Percentiles rank a stretch among this genome's conserved stretches.
phyloP scores from a whole-genome alignment of 2,797 vertebrate genomes.

The Sardinella longiceps region DNA sequence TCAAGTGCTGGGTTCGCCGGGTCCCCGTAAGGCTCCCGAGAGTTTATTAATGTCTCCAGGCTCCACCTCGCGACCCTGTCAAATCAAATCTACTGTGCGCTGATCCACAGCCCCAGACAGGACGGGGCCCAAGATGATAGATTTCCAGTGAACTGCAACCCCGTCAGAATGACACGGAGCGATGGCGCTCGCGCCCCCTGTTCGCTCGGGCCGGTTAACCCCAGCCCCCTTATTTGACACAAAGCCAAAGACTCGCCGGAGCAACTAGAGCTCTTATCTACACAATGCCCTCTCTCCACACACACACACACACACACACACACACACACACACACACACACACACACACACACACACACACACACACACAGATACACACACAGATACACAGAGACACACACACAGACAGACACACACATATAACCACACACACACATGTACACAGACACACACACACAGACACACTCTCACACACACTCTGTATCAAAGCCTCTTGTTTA shows the following conservation, averaged over 20 bases:
- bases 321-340: constrained; percentile 1
- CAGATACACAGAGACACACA: not conserved
- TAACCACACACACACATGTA: not conserved
- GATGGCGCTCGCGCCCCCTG: constrained; percentile 41
- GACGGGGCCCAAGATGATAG: constrained; percentile 54
- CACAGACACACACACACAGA: not conserved
- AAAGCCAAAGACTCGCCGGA: constrained; percentile 40
- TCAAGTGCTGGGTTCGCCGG: constrained; percentile 52
- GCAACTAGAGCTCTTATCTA: constrained; percentile 9
- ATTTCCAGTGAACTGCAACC: constrained; percentile 58
- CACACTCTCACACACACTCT: constrained; percentile 31
- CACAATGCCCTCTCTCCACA: not conserved
- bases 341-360: constrained; percentile 25
- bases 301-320: not conserved
- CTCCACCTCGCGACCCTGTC: constrained; percentile 62
- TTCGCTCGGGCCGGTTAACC: constrained; percentile 57
- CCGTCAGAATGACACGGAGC: constrained; percentile 57
- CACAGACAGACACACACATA: not conserved
- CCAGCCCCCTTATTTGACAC: constrained; percentile 47
- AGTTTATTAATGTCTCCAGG: constrained; percentile 61
- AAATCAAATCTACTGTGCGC: constrained; percentile 60
- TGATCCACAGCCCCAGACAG: constrained; percentile 50
- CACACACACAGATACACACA: not conserved
- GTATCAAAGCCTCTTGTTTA: constrained; percentile 56
- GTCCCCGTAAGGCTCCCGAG: constrained; percentile 34